Evolutionary conservation across 2,888 invertebrate genomes (phyloP), one percentile per base, ranked within the genome.

Genomic region (Plutella xylostella): DNA sequence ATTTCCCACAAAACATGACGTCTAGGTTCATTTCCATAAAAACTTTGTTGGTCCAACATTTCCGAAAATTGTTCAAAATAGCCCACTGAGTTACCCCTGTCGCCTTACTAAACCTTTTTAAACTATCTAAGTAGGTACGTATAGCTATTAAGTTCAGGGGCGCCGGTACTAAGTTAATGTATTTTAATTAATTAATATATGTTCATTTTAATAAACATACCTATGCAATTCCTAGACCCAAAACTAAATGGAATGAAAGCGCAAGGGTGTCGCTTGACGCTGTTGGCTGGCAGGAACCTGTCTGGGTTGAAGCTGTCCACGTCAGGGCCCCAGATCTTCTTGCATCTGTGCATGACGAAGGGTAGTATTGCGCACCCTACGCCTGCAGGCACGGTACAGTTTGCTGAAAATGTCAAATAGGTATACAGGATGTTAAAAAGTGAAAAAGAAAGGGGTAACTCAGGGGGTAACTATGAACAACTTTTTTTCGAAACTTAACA

Each of bases 301-400:
- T 88, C 87, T 0, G 89, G 89, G 51, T 88, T 80, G 55, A 88
- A 89, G 33, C 70, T 72, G 6, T 85, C 68, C 0, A 86, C 87
- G 43, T 86, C 71, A 0, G 85, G 76, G 49, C 86, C 86, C 83
- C 87, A 89, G 17, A 72, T 71, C 12, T 68, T 57, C 37, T 76
- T 65, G 42, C 86, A 80, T 12, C 84, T 71, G 55, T 89, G 88
- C 6, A 75, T 57, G 6, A 72, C 73, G 47, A 80, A 78, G 0
- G 83, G 57, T 1, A 73, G 76, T 1, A 87, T 68, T 2, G 75
- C 85, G 0, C 77, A 71, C 0, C 80, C 72, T 1, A 66, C 56
- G 2, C 84, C 85, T 0, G 72, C 74, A 11, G 86, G 85, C 11
- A 86, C 9, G 1, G 72, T 71, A n/a, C n/a, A n/a, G n/a, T n/a